Percentiles rank a stretch among this genome's conserved stretches.
These are phyloP conservation scores for Drosophila jambulina DNA, from an alignment of 1,140 invertebrate genomes.

Conservation along the genomic window DNA sequence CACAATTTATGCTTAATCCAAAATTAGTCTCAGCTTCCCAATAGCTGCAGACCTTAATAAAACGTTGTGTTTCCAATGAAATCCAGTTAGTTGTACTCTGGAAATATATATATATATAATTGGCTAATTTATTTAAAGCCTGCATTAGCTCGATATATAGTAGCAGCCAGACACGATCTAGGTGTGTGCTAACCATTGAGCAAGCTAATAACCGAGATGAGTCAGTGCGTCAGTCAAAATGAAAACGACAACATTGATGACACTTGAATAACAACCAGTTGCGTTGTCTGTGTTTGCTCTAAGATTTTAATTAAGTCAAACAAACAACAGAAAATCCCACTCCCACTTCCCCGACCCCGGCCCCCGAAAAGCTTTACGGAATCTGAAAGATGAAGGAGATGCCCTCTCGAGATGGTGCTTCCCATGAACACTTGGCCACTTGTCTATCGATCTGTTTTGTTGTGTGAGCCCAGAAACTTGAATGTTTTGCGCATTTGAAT, in stretches of 20 bases:
- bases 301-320: constrained; percentile 50
- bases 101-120: background rate
- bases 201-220: constrained; percentile 26
- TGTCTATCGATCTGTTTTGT: constrained; percentile 53
- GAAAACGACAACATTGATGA: constrained; percentile 27
- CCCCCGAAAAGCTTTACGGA: constrained; percentile 14
- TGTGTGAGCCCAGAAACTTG: constrained; percentile 42
- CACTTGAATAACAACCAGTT: constrained; percentile 53
- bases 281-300: constrained; percentile 31
- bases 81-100: background rate
- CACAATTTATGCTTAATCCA: too few species aligned
- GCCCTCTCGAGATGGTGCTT: constrained; percentile 35
- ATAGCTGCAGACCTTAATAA: background rate
- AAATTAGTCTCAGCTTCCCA: too few species aligned
- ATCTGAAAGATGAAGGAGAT: constrained; percentile 40
- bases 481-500: constrained; percentile 59
- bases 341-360: background rate
- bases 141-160: background rate
- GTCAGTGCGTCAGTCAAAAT: constrained; percentile 16
- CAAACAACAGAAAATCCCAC: constrained; percentile 24
- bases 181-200: constrained; percentile 15
- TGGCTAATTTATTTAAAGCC: constrained; percentile 1
- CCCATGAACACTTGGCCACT: constrained; percentile 45
- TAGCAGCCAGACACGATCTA: background rate
- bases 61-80: background rate